A percentile compares a stretch with the other conserved stretches of the same genome.
phyloP scores from a whole-genome alignment of 2,113 vertebrate species.

The Camelus bactrianus region DNA sequence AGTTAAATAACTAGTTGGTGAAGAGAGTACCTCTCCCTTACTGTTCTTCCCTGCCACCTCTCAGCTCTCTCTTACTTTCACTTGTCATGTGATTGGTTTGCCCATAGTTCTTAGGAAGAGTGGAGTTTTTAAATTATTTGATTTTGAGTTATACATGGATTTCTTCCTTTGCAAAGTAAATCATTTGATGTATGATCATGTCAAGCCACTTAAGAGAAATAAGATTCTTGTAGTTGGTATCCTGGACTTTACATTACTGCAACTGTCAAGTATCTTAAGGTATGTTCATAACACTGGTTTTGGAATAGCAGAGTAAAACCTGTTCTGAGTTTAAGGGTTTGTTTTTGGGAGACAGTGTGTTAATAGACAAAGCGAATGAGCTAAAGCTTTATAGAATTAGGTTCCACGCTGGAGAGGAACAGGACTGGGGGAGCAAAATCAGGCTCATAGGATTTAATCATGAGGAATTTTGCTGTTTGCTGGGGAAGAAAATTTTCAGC shows the following conservation, averaged over 20 bases:
- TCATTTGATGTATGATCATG: constrained; percentile 5
- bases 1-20: constrained; percentile 42
- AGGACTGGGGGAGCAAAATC: not conserved
- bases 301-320: constrained; percentile 36
- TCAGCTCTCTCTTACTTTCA: not conserved
- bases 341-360: constrained; percentile 19
- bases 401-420: not conserved
- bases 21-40: not conserved
- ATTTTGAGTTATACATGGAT: constrained; percentile 12
- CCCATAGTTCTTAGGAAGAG: not conserved
- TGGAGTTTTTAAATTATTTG: constrained; percentile 24
- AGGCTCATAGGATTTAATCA: constrained; percentile 34
- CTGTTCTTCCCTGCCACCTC: not conserved
- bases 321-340: constrained; percentile 22
- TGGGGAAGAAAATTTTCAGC: constrained; percentile 25
- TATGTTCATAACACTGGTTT: not conserved
- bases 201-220: constrained; percentile 11
- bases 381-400: constrained; percentile 20
- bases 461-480: constrained; percentile 41
- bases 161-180: not conserved
- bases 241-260: constrained; percentile 6
- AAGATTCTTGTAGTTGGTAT: constrained; percentile 42
- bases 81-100: not conserved
- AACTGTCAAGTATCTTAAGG: not conserved
- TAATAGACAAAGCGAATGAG: not conserved